Evolutionary conservation across 1,140 invertebrate species (phyloP), one percentile per base, ranked within the genome.

Genomic region (Zaprionus taronus): DNA sequence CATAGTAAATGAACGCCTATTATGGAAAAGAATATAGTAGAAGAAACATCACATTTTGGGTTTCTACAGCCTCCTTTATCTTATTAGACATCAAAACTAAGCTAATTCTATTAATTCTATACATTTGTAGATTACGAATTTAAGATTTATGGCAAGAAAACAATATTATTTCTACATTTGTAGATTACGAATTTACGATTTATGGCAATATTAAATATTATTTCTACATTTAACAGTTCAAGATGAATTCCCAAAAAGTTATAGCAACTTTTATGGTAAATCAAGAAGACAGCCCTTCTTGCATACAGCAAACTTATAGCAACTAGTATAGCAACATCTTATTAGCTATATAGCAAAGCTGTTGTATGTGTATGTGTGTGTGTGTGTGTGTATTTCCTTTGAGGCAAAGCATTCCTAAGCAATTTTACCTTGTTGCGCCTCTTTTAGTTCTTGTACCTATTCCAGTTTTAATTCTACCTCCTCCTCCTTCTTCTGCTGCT

Each of bases 401-500:
- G n/a, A 2, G 41, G 6, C n/a, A 9, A 47, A 41, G n/a, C 41
- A 47, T 47, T 47, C 41, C 41, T 47, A 47, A 47, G 41, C n/a
- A 17, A 17, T 47, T 44, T 41, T 41, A n/a, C n/a, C 41, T 47
- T 47, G 41, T 47, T 47, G 41, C 41, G 41, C 41, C 41, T 47
- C 41, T 51, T 51, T 12, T 24, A 47, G 41, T 47, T 38, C 36
- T 38, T 17, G 47, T 11, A 51, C 47, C 20, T 51, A 44, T 62
- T 62, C 15, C 60, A 44, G 20, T 49, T 49, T 28, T 38, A 67
- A 44, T 58, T 31, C 17, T 26, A 56, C 34, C 7, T 14, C 7
- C 22, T 17, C 41, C 41, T 47, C n/a, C 38, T 41, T 6, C 38
- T n/a, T n/a, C 38, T 41, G 15, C 2, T 41, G 4, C 38, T 15